Conservation (phyloP, 2,888 invertebrate species). For the Sinhomidia bicolor region DNA sequence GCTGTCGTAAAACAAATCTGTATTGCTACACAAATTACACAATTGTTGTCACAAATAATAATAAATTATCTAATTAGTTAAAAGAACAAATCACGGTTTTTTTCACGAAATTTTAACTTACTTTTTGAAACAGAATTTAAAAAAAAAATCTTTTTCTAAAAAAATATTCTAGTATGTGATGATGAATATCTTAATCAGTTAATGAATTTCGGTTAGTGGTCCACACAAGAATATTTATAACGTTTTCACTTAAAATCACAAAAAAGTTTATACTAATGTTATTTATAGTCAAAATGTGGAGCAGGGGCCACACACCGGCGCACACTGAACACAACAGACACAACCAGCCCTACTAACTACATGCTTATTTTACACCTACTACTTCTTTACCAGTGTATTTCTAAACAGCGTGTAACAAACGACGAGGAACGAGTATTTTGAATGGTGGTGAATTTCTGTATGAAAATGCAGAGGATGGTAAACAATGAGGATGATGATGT, state of each 20-base stretch:
- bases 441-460: conserved; percentile 28
- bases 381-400: neutral
- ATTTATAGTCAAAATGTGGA: conserved; percentile 52
- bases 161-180: neutral
- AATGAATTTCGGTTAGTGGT: conserved; percentile 67
- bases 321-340: conserved; percentile 10
- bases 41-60: conserved; percentile 48
- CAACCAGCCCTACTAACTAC: conserved; percentile 32
- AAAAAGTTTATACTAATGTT: neutral
- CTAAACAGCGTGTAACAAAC: conserved; percentile 27
- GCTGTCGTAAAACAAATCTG: conserved; percentile 12
- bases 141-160: neutral
- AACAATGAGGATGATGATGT: conserved; percentile 50
- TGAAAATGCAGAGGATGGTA: conserved; percentile 17
- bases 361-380: neutral
- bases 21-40: conserved; percentile 46
- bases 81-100: conserved; percentile 18
- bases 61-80: conserved; percentile 17
- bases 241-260: conserved; percentile 11
- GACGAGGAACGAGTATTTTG: no score
- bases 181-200: neutral
- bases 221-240: conserved; percentile 44
- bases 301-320: conserved; percentile 47
- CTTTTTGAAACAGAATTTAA: neutral
- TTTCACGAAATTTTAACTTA: neutral